Percentiles rank a stretch among this genome's conserved stretches.
phyloP scores from a whole-genome alignment of 2,797 vertebrate species.

The Phalanger gymnotis region DNA sequence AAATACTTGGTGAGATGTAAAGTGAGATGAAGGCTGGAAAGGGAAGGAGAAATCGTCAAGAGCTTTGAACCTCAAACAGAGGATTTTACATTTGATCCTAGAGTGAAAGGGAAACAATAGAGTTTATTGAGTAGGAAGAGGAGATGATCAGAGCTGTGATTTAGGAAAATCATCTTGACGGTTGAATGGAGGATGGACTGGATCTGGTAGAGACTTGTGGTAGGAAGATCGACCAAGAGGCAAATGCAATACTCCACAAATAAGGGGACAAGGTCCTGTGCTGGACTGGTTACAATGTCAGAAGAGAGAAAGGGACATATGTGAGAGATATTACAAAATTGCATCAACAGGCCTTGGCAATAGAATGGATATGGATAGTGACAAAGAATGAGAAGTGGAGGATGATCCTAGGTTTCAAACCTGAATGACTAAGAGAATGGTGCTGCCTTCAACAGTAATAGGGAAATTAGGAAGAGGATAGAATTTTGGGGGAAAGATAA shows the following conservation, averaged over 20 bases:
- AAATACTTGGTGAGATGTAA: background rate
- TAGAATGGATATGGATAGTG: background rate
- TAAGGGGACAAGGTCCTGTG: background rate
- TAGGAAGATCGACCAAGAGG: background rate
- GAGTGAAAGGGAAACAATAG: background rate
- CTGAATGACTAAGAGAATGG: background rate
- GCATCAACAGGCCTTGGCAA: background rate
- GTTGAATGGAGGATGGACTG: background rate
- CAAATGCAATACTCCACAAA: background rate
- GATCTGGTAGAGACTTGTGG: background rate
- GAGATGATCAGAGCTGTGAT: background rate
- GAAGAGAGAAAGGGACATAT: background rate
- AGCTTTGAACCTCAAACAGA: background rate
- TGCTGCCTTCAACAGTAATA: background rate
- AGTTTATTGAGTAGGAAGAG: background rate
- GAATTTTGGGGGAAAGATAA: no score
- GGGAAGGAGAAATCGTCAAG: background rate
- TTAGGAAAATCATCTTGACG: background rate
- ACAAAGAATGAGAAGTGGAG: background rate
- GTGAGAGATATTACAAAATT: background rate
- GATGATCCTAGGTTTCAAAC: background rate
- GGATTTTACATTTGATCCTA: background rate
- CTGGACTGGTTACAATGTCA: background rate
- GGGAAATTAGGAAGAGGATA: no score
- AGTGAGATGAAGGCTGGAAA: background rate